These are phyloP conservation scores for Camponotus fellah DNA, from an alignment of 2,888 invertebrate genomes.

Conservation along the genomic window DNA sequence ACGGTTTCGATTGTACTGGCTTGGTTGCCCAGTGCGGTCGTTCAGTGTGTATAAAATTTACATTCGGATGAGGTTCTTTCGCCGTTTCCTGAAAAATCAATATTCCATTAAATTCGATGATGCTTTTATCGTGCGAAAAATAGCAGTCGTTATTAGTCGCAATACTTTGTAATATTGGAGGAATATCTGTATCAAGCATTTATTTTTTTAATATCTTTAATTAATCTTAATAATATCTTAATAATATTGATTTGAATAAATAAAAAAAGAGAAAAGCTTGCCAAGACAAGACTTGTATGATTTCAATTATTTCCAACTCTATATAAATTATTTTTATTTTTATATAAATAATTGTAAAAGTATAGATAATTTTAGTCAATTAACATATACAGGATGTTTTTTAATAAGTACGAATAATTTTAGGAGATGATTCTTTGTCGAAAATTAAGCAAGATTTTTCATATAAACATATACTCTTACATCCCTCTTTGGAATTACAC, in stretches of 20 bases:
- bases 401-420: too few species aligned
- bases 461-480: too few species aligned
- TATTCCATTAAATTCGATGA: conserved; percentile 26
- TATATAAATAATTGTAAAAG: background rate
- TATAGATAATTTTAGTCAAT: too few species aligned
- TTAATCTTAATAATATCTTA: too few species aligned
- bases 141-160: background rate
- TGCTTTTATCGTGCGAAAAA: background rate
- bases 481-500: too few species aligned
- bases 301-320: background rate
- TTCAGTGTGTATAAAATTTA: conserved; percentile 81
- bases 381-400: too few species aligned
- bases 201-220: background rate
- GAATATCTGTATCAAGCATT: background rate
- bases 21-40: conserved; percentile 83
- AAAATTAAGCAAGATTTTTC: too few species aligned
- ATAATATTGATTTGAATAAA: background rate
- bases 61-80: conserved; percentile 73
- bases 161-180: background rate
- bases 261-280: background rate
- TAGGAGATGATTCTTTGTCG: too few species aligned
- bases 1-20: conserved; percentile 75
- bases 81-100: conserved; percentile 72
- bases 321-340: background rate
- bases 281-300: background rate